These are phyloP conservation scores for Zaprionus taronus DNA, from an alignment of 1,140 invertebrate species.

Conservation along the genomic window DNA sequence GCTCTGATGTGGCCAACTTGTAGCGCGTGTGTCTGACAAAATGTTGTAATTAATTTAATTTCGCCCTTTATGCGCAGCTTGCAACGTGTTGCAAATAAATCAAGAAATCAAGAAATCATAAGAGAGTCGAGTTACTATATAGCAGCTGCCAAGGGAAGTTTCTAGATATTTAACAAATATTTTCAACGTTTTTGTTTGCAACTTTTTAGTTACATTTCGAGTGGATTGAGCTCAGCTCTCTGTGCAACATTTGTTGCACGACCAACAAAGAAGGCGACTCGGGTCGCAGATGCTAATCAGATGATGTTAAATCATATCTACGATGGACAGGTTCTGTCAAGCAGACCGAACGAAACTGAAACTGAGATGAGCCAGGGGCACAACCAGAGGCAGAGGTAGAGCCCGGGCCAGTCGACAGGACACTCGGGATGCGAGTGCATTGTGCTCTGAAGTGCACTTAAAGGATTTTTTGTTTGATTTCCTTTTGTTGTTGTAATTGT, in stretches of 20 bases:
- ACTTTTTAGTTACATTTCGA: neutral
- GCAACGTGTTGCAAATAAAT: constrained; percentile 68
- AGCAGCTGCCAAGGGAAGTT: neutral
- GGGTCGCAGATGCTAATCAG: constrained; percentile 37
- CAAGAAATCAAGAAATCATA: constrained; percentile 44
- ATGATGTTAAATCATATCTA: constrained; percentile 43
- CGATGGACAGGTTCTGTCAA: constrained; percentile 23
- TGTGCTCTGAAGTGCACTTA: constrained; percentile 80
- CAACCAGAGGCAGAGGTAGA: constrained; percentile 3
- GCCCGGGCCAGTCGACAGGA: constrained; percentile 28
- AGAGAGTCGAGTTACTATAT: neutral
- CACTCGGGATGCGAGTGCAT: constrained; percentile 62
- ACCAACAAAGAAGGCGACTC: neutral
- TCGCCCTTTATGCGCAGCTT: constrained; percentile 19
- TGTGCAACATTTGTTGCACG: constrained; percentile 31
- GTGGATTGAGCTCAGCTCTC: neutral
- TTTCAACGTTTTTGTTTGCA: no score
- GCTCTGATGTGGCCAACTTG: constrained; percentile 62
- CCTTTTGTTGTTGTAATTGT: neutral
- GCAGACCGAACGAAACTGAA: constrained; percentile 14
- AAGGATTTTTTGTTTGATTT: constrained; percentile 56
- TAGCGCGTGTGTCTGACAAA: constrained; percentile 78
- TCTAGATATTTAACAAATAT: no score
- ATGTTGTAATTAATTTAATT: constrained; percentile 76
- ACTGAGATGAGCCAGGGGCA: constrained; percentile 24